Evolutionary conservation across 1,140 invertebrate species (phyloP).

Genomic region (Aradophagus sp.): DNA sequence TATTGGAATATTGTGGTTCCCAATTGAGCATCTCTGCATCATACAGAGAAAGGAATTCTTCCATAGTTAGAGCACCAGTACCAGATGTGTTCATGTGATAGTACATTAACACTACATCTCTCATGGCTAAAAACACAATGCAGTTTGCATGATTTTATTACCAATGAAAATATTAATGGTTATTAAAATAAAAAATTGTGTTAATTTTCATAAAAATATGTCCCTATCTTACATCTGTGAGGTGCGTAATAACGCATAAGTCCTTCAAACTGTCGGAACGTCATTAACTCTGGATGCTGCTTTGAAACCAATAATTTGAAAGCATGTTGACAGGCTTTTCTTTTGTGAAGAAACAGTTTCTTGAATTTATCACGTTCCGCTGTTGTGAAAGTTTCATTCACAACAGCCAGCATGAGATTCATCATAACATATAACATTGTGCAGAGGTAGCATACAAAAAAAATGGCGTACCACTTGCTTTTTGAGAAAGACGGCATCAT

Average conservation of each 20-base stretch:
- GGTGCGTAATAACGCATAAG: constrained; percentile 87
- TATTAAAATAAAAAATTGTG: too few species aligned
- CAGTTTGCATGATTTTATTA: too few species aligned
- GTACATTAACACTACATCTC: constrained; percentile 88
- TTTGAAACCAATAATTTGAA: constrained; percentile 86
- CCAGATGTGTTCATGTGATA: constrained; percentile 83
- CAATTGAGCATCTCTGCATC: constrained; percentile 84
- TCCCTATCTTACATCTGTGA: constrained; percentile 81
- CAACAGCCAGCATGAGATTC: constrained; percentile 94
- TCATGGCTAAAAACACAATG: constrained; percentile 78
- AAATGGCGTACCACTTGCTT: constrained; percentile 87
- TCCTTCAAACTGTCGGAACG: constrained; percentile 87
- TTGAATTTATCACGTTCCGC: constrained; percentile 92
- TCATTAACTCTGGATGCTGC: constrained; percentile 80
- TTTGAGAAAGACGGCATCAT: constrained; percentile 93
- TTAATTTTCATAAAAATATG: too few species aligned
- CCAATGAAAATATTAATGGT: too few species aligned
- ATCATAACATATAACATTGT: constrained; percentile 91
- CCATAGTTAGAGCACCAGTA: constrained; percentile 79
- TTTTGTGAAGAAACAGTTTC: constrained; percentile 88
- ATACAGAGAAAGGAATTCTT: constrained; percentile 88
- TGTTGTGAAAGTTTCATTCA: constrained; percentile 92
- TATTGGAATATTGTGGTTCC: constrained; percentile 80
- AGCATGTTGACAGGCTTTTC: constrained; percentile 87
- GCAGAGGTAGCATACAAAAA: constrained; percentile 90